phyloP scores from a whole-genome alignment of 35 echinoderm and acorn worm genomes.

The Antedon bifida region DNA sequence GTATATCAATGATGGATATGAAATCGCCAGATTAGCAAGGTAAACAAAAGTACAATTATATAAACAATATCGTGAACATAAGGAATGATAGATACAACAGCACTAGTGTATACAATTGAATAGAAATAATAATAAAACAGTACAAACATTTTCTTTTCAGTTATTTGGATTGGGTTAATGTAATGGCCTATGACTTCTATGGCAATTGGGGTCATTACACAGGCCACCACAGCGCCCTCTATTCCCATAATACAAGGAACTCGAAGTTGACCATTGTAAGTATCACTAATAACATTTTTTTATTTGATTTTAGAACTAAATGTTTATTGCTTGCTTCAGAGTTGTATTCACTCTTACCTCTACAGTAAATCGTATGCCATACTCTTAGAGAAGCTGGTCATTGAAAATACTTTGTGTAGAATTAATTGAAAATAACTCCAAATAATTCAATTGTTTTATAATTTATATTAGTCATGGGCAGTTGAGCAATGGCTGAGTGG shows the following conservation, averaged over 20 bases:
- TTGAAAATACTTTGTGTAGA: no score
- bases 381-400: no score
- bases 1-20: slow-evolving; percentile 8
- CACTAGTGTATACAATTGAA: no score
- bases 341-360: no score
- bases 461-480: slow-evolving; percentile 6
- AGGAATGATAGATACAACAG: no score
- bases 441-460: no score
- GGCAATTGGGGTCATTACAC: not conserved
- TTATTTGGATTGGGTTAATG: slow-evolving; percentile 16
- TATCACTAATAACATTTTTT: not conserved
- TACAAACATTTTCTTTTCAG: not conserved
- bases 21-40: slow-evolving; percentile 6
- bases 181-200: slow-evolving; percentile 32
- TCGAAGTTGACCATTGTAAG: slow-evolving; percentile 8
- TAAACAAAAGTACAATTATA: not conserved
- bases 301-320: no score
- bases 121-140: no score
- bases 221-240: slow-evolving; percentile 7
- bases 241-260: not conserved
- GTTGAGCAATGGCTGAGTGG: slow-evolving; percentile 22
- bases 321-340: no score
- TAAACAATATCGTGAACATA: no score
- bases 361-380: no score
- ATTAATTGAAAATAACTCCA: no score